These are phyloP conservation scores for Zosterops japonicus DNA, from an alignment of 2,113 vertebrate species.

Conservation along the genomic window DNA sequence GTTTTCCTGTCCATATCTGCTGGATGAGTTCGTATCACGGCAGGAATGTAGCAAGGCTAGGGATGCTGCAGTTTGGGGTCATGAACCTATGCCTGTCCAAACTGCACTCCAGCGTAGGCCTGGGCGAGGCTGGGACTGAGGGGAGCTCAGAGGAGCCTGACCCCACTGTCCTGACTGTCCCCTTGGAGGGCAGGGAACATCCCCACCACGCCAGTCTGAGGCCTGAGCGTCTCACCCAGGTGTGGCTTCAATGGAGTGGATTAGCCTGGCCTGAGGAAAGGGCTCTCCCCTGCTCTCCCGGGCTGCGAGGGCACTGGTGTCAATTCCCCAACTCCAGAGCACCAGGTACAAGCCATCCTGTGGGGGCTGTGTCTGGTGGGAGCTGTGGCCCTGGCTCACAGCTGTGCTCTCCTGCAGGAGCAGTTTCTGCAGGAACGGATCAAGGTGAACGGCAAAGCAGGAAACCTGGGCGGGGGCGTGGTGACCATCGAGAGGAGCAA, in stretches of 20 bases:
- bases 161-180: fast-evolving
- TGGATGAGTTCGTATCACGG: fast-evolving
- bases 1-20: fast-evolving
- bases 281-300: fast-evolving
- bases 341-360: fast-evolving
- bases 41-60: neutral
- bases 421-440: slow-evolving; percentile 97
- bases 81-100: fast-evolving
- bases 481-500: slow-evolving; percentile 97
- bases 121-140: neutral
- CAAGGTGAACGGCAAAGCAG: slow-evolving; percentile 96
- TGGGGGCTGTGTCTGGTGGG: fast-evolving
- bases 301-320: fast-evolving
- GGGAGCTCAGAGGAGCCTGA: fast-evolving
- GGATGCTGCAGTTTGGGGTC: neutral
- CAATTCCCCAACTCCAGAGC: neutral
- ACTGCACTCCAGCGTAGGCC: fast-evolving
- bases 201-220: fast-evolving
- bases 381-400: fast-evolving
- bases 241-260: fast-evolving
- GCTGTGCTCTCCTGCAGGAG: slow-evolving; percentile 73
- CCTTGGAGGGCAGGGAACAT: fast-evolving
- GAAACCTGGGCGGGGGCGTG: slow-evolving; percentile 89
- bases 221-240: fast-evolving
- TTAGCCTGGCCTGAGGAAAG: fast-evolving